Base-by-base conservation (phyloP, 1,140 invertebrate genomes). In the Eriocheir sinensis region DNA sequence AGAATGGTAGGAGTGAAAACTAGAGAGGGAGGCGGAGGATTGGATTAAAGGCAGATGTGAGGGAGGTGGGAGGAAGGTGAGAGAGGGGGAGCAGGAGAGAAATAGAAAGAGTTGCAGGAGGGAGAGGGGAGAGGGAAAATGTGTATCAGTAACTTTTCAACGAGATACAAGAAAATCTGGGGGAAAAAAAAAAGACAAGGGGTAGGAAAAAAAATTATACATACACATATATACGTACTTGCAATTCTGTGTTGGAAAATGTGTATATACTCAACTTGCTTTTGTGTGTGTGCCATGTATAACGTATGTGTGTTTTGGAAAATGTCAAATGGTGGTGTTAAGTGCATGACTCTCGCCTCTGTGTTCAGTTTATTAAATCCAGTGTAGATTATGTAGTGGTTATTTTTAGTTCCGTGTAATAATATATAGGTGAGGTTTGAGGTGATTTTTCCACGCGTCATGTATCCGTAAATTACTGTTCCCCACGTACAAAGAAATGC, bases 11-110 rank as follows among this genome's bases (percentile, higher is more conserved):
- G 81, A 80, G 53, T 41, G 44, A 93, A 34, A 48, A 40, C 34
- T 38, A 79, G 38, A 79, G 79, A 92, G 53, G 41, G 41, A 53
- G 30, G 80, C 32, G 41, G 32, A 79, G 90, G 72, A 81, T 92
- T 80, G 90, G 90, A 92, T 92, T 92, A 90, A 90, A 90, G 89
- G 72, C 89, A 90, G 89, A 90, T 90, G 89, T 48, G 89, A 90
- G 89, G 88, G 89, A 90, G 89, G 30, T 34, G 88, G 89, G 89
- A 90, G 89, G 89, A 72, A 36, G 48, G 90, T 81, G 60, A 92
- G 90, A 92, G 79, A 17, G 41, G 41, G 72, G 40, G 41, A 48
- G 38, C 36, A 30, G 17, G 40, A 81, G 79, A 38, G 60, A 91
- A 72, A 80, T 91, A 80, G 89, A 80, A 36, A 91, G 60, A 79